These are phyloP conservation scores for Mormyrus hasselquistii DNA, from an alignment of 2,797 vertebrate genomes.

Conservation along the genomic window DNA sequence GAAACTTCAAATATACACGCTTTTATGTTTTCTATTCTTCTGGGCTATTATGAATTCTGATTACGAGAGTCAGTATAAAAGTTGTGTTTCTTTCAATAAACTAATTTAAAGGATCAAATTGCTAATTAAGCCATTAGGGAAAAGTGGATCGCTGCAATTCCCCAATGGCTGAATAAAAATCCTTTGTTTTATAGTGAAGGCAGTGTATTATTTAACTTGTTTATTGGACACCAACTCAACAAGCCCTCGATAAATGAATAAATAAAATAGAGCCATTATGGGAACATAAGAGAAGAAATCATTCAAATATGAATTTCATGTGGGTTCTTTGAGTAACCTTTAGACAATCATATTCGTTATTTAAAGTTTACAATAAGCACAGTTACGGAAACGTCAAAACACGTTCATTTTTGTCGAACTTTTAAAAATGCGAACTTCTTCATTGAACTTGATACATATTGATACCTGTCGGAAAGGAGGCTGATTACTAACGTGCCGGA, in stretches of 20 bases:
- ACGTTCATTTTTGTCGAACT: not conserved
- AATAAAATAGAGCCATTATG: not conserved
- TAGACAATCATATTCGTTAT: not conserved
- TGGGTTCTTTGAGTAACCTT: not conserved
- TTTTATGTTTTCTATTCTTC: slow-evolving; percentile 55
- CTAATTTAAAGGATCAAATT: slow-evolving; percentile 62
- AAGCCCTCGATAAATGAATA: slow-evolving; percentile 12
- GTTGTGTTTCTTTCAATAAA: slow-evolving; percentile 63
- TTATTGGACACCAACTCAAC: slow-evolving; percentile 22
- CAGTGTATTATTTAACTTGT: slow-evolving; percentile 26
- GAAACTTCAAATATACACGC: slow-evolving; percentile 57
- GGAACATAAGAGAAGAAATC: not conserved
- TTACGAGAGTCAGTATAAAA: slow-evolving; percentile 62
- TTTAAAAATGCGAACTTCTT: not conserved
- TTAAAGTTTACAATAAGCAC: not conserved
- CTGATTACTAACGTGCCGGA: slow-evolving; percentile 14
- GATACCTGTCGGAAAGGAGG: slow-evolving; percentile 14
- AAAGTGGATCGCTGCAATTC: slow-evolving; percentile 46
- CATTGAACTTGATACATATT: not conserved
- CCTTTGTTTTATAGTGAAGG: slow-evolving; percentile 27
- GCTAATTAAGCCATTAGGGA: slow-evolving; percentile 69
- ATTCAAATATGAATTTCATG: not conserved
- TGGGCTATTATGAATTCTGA: slow-evolving; percentile 55
- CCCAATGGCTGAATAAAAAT: slow-evolving; percentile 42
- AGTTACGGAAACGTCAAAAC: not conserved